Conservation (phyloP, 2,113 vertebrate genomes). For the Cinclus mexicanus region DNA sequence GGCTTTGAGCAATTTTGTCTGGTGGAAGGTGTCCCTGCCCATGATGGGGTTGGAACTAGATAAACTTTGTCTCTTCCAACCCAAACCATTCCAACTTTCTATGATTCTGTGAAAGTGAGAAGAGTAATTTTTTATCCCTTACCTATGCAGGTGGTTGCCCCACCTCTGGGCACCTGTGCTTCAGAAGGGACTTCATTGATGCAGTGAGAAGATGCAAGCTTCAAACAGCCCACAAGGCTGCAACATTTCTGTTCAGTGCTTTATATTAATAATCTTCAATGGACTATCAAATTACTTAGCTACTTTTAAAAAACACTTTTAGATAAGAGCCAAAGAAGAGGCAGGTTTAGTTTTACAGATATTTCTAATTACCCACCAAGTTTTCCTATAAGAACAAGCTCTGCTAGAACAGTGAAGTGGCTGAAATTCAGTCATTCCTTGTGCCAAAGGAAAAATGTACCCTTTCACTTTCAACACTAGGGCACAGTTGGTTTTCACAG, state of each 20-base stretch:
- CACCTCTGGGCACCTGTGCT: not conserved
- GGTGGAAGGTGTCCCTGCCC: not conserved
- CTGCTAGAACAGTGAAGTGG: not conserved
- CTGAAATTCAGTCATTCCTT: not conserved
- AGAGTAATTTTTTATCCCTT: not conserved
- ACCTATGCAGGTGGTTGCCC: not conserved
- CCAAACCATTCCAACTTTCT: not conserved
- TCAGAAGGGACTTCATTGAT: not conserved
- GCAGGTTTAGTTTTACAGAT: not conserved
- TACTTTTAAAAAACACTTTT: not conserved
- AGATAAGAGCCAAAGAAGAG: not conserved
- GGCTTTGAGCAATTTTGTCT: not conserved
- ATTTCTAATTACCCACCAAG: not conserved
- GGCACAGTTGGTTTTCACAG: not conserved
- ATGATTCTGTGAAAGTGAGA: not conserved
- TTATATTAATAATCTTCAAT: not conserved
- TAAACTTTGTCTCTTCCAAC: not conserved
- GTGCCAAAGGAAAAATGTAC: conserved; percentile 12
- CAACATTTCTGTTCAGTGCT: not conserved
- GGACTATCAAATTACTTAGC: not conserved
- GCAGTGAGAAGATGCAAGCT: not conserved
- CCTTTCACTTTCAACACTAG: not conserved
- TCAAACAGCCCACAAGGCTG: not conserved
- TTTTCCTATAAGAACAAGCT: not conserved
- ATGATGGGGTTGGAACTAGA: not conserved